Evolutionary conservation across 2,888 invertebrate species (phyloP).

Genomic region (Eudemis profundana): DNA sequence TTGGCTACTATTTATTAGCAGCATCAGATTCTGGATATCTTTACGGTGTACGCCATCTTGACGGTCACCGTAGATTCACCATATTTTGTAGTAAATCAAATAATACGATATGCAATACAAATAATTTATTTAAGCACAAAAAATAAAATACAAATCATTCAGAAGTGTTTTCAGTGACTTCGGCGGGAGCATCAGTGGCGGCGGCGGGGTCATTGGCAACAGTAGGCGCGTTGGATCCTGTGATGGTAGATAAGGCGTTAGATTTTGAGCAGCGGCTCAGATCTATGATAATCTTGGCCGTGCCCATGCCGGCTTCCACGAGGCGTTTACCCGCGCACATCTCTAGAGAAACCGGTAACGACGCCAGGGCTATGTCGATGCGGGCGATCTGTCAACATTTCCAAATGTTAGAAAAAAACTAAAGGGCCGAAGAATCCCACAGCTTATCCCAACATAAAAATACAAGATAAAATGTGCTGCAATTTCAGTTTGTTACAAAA

Average conservation of each 20-base stretch:
- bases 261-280: constrained; percentile 69
- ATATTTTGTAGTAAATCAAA: too few species aligned
- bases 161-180: not conserved
- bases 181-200: not conserved
- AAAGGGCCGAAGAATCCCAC: too few species aligned
- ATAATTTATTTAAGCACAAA: constrained; percentile 30
- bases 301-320: constrained; percentile 65
- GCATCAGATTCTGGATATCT: too few species aligned
- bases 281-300: constrained; percentile 68
- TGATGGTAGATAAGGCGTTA: constrained; percentile 59
- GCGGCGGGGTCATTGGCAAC: not conserved
- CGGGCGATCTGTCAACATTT: constrained; percentile 64
- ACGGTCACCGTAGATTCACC: too few species aligned
- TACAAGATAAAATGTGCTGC: too few species aligned
- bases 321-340: constrained; percentile 69
- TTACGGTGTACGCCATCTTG: too few species aligned
- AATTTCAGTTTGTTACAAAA: too few species aligned
- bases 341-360: constrained; percentile 69
- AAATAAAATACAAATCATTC: constrained; percentile 4
- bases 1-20: too few species aligned
- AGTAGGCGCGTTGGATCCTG: constrained; percentile 46
- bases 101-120: not conserved
- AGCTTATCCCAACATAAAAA: too few species aligned
- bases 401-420: too few species aligned
- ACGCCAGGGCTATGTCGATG: constrained; percentile 66